Conservation (phyloP, 2,113 vertebrate species). For the Antechinus flavipes region DNA sequence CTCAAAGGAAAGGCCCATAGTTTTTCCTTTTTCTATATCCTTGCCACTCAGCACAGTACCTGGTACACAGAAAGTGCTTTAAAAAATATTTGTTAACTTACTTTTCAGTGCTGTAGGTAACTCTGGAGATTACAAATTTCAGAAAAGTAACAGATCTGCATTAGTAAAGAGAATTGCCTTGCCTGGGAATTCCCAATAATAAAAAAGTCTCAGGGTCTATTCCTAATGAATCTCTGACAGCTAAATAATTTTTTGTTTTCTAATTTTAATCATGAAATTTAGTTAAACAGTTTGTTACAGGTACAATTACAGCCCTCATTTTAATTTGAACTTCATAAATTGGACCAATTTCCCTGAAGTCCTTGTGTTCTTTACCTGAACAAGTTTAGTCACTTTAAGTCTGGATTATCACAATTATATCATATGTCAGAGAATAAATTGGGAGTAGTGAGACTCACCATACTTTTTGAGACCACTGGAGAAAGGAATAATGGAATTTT, state of each 20-base stretch:
- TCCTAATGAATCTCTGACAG: neutral
- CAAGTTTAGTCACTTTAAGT: neutral
- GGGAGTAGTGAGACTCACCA: neutral
- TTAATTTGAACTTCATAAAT: neutral
- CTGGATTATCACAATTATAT: neutral
- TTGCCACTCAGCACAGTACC: neutral
- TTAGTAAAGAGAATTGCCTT: neutral
- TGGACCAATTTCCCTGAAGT: neutral
- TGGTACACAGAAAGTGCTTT: neutral
- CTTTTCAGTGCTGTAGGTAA: neutral
- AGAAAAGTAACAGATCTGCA: neutral
- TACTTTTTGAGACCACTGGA: neutral
- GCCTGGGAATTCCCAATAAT: neutral
- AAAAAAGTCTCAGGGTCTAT: neutral
- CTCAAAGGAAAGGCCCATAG: neutral
- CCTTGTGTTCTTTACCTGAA: neutral
- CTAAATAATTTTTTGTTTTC: neutral
- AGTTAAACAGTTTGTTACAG: neutral
- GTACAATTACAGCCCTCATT: neutral
- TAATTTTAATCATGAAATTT: neutral
- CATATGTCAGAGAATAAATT: accelerated
- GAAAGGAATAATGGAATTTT: neutral
- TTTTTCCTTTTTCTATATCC: neutral
- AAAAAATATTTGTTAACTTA: neutral
- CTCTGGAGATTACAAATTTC: neutral